These are phyloP conservation scores for Leptopterna dolabrata DNA, from an alignment of 2,888 invertebrate species.

Conservation along the genomic window DNA sequence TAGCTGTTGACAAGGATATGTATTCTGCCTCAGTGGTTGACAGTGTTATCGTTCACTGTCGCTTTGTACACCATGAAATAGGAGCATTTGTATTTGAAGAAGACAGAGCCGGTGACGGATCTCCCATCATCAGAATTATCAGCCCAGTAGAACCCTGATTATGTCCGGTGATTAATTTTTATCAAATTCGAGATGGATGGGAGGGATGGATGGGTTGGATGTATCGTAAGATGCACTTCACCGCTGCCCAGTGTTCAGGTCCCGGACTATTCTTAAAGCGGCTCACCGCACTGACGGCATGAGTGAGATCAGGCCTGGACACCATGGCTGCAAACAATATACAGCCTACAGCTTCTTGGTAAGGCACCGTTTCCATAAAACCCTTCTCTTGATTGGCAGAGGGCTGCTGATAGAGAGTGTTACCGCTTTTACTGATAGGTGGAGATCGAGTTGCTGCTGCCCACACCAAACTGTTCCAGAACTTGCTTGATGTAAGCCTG, in stretches of 20 bases:
- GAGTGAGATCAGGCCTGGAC: slow-evolving; percentile 3
- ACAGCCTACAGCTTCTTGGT: slow-evolving; percentile 36
- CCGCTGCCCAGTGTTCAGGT: background rate
- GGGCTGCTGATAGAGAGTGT: too few relatives aligned
- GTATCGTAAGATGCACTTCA: background rate
- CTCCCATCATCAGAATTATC: background rate
- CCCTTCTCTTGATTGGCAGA: background rate
- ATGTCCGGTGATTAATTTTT: background rate
- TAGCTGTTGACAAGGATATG: background rate
- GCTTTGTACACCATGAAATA: background rate
- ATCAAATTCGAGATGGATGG: background rate
- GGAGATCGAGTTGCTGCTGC: background rate
- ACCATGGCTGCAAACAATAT: slow-evolving; percentile 13
- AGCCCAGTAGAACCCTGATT: background rate
- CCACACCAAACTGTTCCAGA: background rate
- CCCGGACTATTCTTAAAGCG: background rate
- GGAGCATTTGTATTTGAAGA: background rate
- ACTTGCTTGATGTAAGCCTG: background rate
- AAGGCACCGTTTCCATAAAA: background rate
- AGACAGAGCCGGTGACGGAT: background rate
- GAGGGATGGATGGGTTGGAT: background rate
- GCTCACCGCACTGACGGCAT: background rate
- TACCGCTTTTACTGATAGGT: background rate
- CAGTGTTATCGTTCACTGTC: background rate
- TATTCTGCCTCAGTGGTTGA: too few relatives aligned